These are phyloP conservation scores for Graphium colonna DNA, from an alignment of 2,888 invertebrate genomes.

Conservation along the genomic window DNA sequence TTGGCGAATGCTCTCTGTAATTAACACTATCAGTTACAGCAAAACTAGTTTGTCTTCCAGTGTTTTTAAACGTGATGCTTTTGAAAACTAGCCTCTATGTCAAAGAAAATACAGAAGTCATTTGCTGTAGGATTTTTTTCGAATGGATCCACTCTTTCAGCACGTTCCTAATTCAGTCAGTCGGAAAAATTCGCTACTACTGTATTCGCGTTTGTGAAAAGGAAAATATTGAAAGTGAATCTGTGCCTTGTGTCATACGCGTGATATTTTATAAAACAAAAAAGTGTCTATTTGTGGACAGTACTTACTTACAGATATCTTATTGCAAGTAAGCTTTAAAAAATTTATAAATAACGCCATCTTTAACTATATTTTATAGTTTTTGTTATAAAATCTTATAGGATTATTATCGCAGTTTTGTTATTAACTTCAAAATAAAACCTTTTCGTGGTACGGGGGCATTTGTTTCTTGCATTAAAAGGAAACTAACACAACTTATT, in stretches of 20 bases:
- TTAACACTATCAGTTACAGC: slow-evolving; percentile 59
- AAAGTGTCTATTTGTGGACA: neutral
- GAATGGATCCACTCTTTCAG: slow-evolving; percentile 45
- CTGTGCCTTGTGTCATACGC: neutral
- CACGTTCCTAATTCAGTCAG: slow-evolving; percentile 60
- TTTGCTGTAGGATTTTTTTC: slow-evolving; percentile 38
- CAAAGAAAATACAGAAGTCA: slow-evolving; percentile 38
- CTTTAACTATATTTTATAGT: too few relatives aligned
- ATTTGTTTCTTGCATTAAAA: too few relatives aligned
- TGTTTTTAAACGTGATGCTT: slow-evolving; percentile 21
- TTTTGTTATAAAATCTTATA: too few relatives aligned
- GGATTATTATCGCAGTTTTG: too few relatives aligned
- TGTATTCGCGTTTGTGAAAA: slow-evolving; percentile 20
- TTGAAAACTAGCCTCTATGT: slow-evolving; percentile 41
- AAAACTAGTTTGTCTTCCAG: slow-evolving; percentile 60
- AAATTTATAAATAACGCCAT: neutral
- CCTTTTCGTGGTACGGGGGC: too few relatives aligned
- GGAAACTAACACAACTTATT: too few relatives aligned
- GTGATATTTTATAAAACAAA: neutral
- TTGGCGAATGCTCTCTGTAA: slow-evolving; percentile 45
- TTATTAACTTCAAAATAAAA: too few relatives aligned
- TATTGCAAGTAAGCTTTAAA: neutral
- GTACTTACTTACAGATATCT: neutral
- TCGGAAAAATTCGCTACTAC: slow-evolving; percentile 37
- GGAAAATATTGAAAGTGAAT: slow-evolving; percentile 18